A percentile compares a stretch with the other conserved stretches of the same genome.
Evolutionary conservation across 2,797 vertebrate species (phyloP).

Genomic region (Lophotriccus pileatus): DNA sequence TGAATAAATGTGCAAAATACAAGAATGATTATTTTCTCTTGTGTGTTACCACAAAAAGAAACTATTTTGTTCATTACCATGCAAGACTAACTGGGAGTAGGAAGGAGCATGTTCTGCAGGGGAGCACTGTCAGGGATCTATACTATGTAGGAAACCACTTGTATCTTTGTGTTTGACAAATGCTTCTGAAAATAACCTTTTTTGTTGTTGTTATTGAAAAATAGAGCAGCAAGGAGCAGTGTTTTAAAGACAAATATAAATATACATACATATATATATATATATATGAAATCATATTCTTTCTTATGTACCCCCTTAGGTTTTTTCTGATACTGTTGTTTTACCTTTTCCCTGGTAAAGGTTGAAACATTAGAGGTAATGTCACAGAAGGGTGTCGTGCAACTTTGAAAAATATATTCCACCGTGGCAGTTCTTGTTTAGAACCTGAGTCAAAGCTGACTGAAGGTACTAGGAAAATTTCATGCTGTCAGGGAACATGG

Average conservation of each 20-base stretch:
- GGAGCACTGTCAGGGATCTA: neutral
- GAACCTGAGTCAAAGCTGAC: neutral
- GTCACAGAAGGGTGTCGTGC: neutral
- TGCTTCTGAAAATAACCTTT: neutral
- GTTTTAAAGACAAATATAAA: neutral
- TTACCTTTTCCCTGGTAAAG: neutral
- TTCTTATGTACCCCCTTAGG: neutral
- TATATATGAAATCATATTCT: neutral
- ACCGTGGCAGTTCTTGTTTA: neutral
- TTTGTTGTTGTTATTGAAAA: neutral
- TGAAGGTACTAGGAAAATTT: neutral
- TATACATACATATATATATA: neutral
- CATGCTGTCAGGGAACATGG: neutral
- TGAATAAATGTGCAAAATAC: neutral
- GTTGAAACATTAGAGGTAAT: neutral
- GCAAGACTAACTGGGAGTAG: neutral
- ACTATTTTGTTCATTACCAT: neutral
- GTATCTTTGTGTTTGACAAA: neutral
- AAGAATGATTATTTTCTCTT: neutral
- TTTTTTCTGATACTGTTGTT: neutral
- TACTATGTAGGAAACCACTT: neutral
- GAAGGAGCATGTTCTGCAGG: neutral
- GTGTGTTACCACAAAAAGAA: neutral
- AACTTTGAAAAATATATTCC: neutral
- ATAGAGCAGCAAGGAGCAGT: neutral